These are phyloP conservation scores for Megaptera novaeangliae DNA, from an alignment of 2,113 vertebrate species.

Conservation along the genomic window DNA sequence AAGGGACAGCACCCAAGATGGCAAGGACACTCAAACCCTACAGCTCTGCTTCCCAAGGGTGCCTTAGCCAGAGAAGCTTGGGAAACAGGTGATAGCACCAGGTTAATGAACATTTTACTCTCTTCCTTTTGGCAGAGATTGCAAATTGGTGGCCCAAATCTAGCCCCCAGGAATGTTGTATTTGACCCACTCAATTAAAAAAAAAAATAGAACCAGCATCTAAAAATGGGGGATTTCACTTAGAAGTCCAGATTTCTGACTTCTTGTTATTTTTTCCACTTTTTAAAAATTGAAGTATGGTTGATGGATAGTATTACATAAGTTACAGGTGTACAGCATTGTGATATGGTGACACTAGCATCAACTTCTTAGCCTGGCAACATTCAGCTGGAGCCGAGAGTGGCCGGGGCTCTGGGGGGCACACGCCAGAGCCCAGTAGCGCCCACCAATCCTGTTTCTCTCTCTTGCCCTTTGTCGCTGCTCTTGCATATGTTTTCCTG, in stretches of 20 bases:
- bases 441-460: background rate
- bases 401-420: background rate
- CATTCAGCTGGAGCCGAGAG: fast-evolving
- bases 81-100: background rate
- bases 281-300: background rate
- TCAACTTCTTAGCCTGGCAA: background rate
- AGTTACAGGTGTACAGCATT: background rate
- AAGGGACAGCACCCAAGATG: fast-evolving
- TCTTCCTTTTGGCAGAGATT: background rate
- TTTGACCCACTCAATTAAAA: background rate
- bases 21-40: fast-evolving
- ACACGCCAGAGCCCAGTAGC: fast-evolving
- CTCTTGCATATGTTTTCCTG: background rate
- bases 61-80: background rate
- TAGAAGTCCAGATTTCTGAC: background rate
- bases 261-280: background rate
- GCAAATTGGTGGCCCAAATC: background rate
- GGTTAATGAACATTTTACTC: background rate
- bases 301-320: background rate
- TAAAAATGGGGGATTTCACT: background rate
- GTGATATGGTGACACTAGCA: no score
- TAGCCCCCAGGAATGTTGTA: background rate
- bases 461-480: background rate
- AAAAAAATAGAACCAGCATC: background rate
- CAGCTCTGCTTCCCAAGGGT: background rate